These are phyloP conservation scores for Phlogophora meticulosa DNA, from an alignment of 2,888 invertebrate species.

Conservation along the genomic window DNA sequence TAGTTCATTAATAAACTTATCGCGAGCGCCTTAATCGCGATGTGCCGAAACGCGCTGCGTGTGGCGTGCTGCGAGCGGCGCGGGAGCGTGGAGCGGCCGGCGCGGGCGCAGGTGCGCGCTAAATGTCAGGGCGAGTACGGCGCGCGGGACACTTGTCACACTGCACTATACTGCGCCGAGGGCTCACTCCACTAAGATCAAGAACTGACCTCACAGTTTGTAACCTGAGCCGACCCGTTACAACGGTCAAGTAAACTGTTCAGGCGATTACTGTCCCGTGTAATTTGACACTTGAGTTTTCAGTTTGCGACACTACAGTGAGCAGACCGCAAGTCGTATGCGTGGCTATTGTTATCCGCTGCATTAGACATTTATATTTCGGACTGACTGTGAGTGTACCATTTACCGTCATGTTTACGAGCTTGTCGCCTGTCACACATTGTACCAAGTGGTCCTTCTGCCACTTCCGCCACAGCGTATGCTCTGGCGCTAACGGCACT, in stretches of 20 bases:
- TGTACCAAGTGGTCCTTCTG: slow-evolving; percentile 10
- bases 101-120: slow-evolving; percentile 41
- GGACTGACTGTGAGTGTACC: too few relatives aligned
- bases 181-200: slow-evolving; percentile 2
- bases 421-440: not conserved
- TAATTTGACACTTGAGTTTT: too few relatives aligned
- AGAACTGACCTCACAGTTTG: not conserved
- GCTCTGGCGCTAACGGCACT: slow-evolving; percentile 52
- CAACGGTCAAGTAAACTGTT: not conserved
- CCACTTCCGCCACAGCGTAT: not conserved
- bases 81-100: slow-evolving; percentile 16
- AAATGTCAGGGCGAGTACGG: slow-evolving; percentile 51
- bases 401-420: too few relatives aligned
- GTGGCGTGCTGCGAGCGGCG: slow-evolving; percentile 21
- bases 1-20: slow-evolving; percentile 65
- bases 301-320: not conserved
- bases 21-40: slow-evolving; percentile 56
- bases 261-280: not conserved
- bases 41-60: slow-evolving; percentile 54
- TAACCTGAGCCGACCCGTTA: not conserved
- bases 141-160: slow-evolving; percentile 13
- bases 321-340: not conserved
- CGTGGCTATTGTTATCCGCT: too few relatives aligned
- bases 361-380: too few relatives aligned
- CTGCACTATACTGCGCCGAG: slow-evolving; percentile 14